Percentiles rank a stretch among this genome's conserved stretches.
Evolutionary conservation across 2,113 vertebrate species (phyloP).

Genomic region (Solenodon paradoxus): DNA sequence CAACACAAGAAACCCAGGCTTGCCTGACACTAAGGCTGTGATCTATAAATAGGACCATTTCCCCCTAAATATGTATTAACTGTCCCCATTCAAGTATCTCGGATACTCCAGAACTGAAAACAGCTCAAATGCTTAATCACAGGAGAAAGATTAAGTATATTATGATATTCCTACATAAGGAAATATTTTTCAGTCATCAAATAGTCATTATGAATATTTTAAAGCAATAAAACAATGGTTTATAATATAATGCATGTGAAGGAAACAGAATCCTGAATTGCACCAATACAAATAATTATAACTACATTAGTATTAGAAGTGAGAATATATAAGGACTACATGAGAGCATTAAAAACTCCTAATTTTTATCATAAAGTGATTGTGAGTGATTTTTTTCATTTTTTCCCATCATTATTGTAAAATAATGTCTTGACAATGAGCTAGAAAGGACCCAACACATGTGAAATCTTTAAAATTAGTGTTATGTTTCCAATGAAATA

Average conservation of each 20-base stretch:
- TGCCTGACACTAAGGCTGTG: not conserved
- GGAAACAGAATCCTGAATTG: not conserved
- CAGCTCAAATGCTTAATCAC: not conserved
- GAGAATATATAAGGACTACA: not conserved
- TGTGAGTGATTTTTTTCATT: not conserved
- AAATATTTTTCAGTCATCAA: not conserved
- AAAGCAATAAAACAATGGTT: slow-evolving; percentile 13
- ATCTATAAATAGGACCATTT: not conserved
- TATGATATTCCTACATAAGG: not conserved
- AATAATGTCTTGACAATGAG: not conserved
- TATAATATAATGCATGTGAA: not conserved
- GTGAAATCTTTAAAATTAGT: not conserved
- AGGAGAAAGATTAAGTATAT: not conserved
- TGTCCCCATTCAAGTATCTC: not conserved
- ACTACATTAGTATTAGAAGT: not conserved
- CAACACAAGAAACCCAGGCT: not conserved
- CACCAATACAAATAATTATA: not conserved
- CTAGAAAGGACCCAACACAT: not conserved
- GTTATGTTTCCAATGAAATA: not conserved
- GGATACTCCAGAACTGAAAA: not conserved
- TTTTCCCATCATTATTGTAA: not conserved
- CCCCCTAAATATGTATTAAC: not conserved
- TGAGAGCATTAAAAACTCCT: not conserved
- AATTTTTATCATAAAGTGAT: not conserved
- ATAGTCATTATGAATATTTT: not conserved